Base-by-base conservation (phyloP, 2,113 vertebrate genomes). In the Cynoglossus semilaevis region DNA sequence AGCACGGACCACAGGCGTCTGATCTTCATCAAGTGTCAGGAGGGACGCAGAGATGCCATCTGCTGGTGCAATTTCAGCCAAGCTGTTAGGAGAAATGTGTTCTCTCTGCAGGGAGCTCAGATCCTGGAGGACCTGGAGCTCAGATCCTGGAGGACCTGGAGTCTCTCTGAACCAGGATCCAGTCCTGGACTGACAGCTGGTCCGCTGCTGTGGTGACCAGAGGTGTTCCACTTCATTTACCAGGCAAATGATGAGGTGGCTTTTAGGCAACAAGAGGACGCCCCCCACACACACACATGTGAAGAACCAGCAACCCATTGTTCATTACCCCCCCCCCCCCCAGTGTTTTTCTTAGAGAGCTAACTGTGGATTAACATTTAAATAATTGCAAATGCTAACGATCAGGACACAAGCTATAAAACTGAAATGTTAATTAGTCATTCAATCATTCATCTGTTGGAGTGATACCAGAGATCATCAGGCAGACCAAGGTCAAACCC, bases 41-140 rank as follows among this genome's bases (percentile, higher is more conserved):
- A 87, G 76, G 79, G 72, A 83, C 80, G 72, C 76, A 74, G 78
- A 83, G 83, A 85, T 85, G 83, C 83, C 83, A 82, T 85, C 83
- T 85, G 83, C 72, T 83, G 80, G 83, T 77, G 81, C 74, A 80
- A 77, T 76, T 80, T 82, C 62, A 82, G 74, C 74, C 81, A 75
- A 82, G 81, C 79, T 80, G 82, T 82, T 81, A 65, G 77, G 77
- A 73, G 66, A 71, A 76, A 74, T 74, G 69, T 74, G 71, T 72
- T 73, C 51, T 68, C 72, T 63, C 63, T 77, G 68, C 61, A 53
- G 63, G 65, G 54, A 36, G 65, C 73, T 50, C 65, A 73, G 67
- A 51, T 68, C 63, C 59, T 34, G 51, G 76, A 69, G 70, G 17
- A 7, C 54, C 59, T 40, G 2, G 38, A 72, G 74, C 73, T 50